Conservation (phyloP, 2,113 vertebrate genomes). For the Cyprinodon brontotheroides region DNA sequence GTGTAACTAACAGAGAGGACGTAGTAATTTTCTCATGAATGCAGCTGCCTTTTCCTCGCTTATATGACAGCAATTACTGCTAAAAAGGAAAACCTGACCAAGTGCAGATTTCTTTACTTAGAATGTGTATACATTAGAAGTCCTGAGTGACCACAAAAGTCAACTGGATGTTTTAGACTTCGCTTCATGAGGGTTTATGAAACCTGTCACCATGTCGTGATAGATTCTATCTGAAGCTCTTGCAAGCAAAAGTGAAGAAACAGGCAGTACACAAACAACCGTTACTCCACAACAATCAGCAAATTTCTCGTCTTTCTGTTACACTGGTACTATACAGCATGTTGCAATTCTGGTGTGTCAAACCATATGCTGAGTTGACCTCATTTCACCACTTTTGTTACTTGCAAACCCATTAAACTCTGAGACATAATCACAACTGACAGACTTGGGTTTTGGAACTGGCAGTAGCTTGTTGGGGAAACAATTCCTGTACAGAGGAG, state of each 20-base stretch:
- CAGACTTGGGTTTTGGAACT: slow-evolving; percentile 61
- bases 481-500: slow-evolving; percentile 8
- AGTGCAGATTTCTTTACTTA: not conserved
- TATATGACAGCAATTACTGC: not conserved
- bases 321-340: not conserved
- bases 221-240: not conserved
- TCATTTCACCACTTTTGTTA: slow-evolving; percentile 63
- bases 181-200: not conserved
- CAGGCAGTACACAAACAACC: not conserved
- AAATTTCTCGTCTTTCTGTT: slow-evolving; percentile 1
- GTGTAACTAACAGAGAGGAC: too few relatives aligned
- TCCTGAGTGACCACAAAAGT: not conserved
- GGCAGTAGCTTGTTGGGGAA: slow-evolving; percentile 46
- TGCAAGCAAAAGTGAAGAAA: not conserved
- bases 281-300: not conserved
- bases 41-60: not conserved
- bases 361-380: slow-evolving; percentile 64
- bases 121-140: not conserved
- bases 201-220: not conserved
- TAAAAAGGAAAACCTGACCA: not conserved
- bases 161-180: not conserved
- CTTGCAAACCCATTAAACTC: slow-evolving; percentile 50
- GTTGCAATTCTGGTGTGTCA: slow-evolving; percentile 35
- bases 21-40: not conserved
- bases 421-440: slow-evolving; percentile 63